Evolutionary conservation across 2,888 invertebrate species (phyloP).

Genomic region (Lordiphosa andalusiaca): DNA sequence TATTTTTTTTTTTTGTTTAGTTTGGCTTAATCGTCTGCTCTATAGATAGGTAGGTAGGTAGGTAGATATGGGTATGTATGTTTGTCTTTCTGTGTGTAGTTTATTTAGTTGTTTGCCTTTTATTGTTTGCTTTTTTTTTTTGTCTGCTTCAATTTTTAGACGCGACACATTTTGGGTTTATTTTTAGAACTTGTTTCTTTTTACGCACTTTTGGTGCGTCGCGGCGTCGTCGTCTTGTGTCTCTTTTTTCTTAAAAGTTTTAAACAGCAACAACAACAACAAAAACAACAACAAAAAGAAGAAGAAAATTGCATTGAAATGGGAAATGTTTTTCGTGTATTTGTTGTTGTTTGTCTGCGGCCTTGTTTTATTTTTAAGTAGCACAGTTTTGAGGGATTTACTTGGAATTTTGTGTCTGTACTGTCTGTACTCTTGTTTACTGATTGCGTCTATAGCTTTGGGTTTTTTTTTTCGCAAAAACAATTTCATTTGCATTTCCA

Average conservation of each 20-base stretch:
- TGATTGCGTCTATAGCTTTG: conserved; percentile 28
- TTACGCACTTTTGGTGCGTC: conserved; percentile 33
- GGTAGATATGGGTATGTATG: too few relatives aligned
- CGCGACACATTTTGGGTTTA: conserved; percentile 50
- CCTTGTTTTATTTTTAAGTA: conserved; percentile 47
- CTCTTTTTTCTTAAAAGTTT: background rate
- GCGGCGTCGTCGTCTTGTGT: conserved; percentile 1
- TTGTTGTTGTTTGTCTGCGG: conserved; percentile 15
- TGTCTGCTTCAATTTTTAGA: conserved; percentile 45
- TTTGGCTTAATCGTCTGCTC: conserved; percentile 28
- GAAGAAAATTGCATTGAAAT: conserved; percentile 9
- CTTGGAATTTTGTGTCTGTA: conserved; percentile 36
- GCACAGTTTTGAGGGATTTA: conserved; percentile 68
- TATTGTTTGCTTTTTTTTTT: conserved; percentile 34
- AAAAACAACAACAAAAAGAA: too few relatives aligned
- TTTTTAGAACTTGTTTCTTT: conserved; percentile 49
- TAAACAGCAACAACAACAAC: background rate
- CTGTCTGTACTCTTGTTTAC: conserved; percentile 26
- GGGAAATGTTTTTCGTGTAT: conserved; percentile 13
- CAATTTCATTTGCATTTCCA: conserved; percentile 38
- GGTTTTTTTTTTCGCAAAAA: conserved; percentile 29
- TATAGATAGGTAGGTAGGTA: background rate
- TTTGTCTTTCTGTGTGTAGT: conserved; percentile 10
- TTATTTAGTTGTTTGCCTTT: conserved; percentile 30
- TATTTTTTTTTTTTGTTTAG: conserved; percentile 22